Evolutionary conservation across 2,113 vertebrate genomes (phyloP).

Genomic region (Protobothrops mucrosquamatus): DNA sequence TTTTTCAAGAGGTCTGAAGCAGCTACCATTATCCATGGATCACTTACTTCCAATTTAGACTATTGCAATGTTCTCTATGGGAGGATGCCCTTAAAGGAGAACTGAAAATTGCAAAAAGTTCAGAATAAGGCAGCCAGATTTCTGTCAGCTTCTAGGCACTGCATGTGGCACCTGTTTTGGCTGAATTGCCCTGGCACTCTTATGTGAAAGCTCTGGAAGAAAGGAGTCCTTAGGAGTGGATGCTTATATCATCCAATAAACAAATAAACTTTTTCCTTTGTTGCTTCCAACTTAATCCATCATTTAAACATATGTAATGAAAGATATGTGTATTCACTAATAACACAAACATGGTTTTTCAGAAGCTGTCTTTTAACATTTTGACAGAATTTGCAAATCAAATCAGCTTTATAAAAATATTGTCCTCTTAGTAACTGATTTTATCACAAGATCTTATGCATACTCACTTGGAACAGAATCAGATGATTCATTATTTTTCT

Average conservation of each 20-base stretch:
- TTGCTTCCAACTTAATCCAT: not conserved
- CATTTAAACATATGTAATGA: not conserved
- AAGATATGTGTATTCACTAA: not conserved
- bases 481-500: slow-evolving; percentile 42
- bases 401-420: slow-evolving; percentile 39
- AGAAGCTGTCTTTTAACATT: slow-evolving; percentile 30
- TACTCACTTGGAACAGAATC: slow-evolving; percentile 25
- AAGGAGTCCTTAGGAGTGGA: not conserved
- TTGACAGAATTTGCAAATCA: slow-evolving; percentile 45
- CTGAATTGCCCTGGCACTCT: not conserved
- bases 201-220: not conserved
- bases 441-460: slow-evolving; percentile 53
- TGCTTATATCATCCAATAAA: not conserved
- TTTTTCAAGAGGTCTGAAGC: not conserved
- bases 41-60: not conserved
- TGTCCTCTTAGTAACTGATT: slow-evolving; percentile 34
- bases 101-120: not conserved
- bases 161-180: not conserved
- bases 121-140: not conserved
- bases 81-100: not conserved
- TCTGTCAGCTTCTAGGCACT: not conserved
- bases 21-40: not conserved
- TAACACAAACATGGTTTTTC: slow-evolving; percentile 4
- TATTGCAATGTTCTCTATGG: not conserved
- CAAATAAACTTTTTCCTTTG: not conserved